Evolutionary conservation across 2,797 vertebrate species (phyloP).

Genomic region (Rhynchonycteris naso): DNA sequence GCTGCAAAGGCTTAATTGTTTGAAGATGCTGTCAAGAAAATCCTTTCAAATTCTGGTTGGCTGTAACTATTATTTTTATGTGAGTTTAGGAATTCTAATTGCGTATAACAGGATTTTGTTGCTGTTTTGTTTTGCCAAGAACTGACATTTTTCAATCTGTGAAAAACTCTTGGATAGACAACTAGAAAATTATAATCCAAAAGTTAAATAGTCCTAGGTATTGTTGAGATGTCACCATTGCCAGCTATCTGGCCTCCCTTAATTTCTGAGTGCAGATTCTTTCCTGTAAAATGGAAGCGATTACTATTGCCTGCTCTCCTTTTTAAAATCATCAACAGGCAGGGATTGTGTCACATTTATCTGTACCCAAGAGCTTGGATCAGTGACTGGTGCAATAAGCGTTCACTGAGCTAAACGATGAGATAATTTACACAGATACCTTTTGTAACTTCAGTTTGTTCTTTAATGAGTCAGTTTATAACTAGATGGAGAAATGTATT

Average conservation of each 20-base stretch:
- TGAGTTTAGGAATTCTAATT: not conserved
- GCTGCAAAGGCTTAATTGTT: not conserved
- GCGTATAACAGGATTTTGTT: conserved; percentile 9
- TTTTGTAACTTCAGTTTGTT: not conserved
- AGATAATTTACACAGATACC: not conserved
- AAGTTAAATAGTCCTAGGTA: not conserved
- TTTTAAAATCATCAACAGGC: not conserved
- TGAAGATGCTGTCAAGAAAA: not conserved
- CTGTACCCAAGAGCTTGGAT: not conserved
- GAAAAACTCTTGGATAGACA: not conserved
- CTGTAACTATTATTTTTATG: not conserved
- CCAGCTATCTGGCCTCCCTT: not conserved
- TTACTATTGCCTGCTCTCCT: not conserved
- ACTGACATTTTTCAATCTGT: not conserved
- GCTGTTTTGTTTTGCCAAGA: not conserved
- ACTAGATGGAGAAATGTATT: not conserved
- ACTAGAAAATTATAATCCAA: not conserved
- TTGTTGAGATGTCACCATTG: not conserved
- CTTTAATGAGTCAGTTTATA: not conserved
- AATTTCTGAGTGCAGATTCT: not conserved
- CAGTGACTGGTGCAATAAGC: not conserved
- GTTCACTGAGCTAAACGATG: not conserved
- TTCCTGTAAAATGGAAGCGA: not conserved
- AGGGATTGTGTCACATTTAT: not conserved
- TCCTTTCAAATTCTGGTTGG: not conserved